A percentile compares a stretch with the other conserved stretches of the same genome.
These are phyloP conservation scores for Tetranychus urticae DNA, from an alignment of 1,140 invertebrate species.

Conservation along the genomic window DNA sequence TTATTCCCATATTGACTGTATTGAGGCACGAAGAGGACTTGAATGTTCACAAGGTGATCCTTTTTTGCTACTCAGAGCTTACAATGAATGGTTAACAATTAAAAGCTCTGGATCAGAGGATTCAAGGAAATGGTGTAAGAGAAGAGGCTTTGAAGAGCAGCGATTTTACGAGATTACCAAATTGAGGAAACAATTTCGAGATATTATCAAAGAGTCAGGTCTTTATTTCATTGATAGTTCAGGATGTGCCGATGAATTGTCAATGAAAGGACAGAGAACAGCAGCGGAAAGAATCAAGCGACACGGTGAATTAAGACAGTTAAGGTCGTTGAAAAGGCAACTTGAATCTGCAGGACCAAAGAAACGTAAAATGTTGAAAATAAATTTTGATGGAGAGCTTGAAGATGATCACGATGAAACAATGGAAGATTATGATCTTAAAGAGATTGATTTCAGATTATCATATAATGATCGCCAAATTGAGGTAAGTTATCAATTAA, in stretches of 20 bases:
- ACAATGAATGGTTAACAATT: slow-evolving; percentile 63
- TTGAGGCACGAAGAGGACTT: slow-evolving; percentile 41
- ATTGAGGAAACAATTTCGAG: slow-evolving; percentile 63
- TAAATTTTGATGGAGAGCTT: slow-evolving; percentile 19
- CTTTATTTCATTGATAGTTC: not conserved
- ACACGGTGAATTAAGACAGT: slow-evolving; percentile 60
- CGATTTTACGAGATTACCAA: slow-evolving; percentile 89
- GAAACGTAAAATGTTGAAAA: slow-evolving; percentile 42
- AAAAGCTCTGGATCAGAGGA: slow-evolving; percentile 26
- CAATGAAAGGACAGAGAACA: no score
- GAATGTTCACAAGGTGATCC: slow-evolving; percentile 89
- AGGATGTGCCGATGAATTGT: no score
- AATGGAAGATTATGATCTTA: slow-evolving; percentile 40
- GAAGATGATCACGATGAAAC: slow-evolving; percentile 21
- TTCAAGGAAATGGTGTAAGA: slow-evolving; percentile 56
- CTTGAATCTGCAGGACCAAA: slow-evolving; percentile 34
- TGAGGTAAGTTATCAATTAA: not conserved
- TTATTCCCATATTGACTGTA: slow-evolving; percentile 56
- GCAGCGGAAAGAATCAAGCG: slow-evolving; percentile 15
- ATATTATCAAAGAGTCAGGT: slow-evolving; percentile 30
- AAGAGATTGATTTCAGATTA: slow-evolving; percentile 49
- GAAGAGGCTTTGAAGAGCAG: slow-evolving; percentile 76
- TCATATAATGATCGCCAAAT: slow-evolving; percentile 18
- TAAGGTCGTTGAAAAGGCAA: slow-evolving; percentile 50
- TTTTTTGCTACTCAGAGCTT: slow-evolving; percentile 65